phyloP scores from a whole-genome alignment of 2,888 invertebrate species.

The Nomada fabriciana region DNA sequence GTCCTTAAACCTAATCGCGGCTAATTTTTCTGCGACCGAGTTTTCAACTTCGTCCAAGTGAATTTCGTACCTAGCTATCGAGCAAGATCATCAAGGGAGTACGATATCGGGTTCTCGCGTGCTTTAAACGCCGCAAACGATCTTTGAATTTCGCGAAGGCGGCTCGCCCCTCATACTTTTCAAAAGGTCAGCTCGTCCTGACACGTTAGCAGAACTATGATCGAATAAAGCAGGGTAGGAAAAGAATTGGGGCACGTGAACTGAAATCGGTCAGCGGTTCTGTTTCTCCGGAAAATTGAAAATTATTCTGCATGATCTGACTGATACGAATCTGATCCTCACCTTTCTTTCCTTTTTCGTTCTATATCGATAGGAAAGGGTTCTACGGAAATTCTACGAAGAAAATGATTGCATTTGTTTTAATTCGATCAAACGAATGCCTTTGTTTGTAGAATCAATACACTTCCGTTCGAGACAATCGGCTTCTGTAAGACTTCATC shows the following conservation, averaged over 20 bases:
- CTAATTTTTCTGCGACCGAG: neutral
- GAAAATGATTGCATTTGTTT: slow-evolving; percentile 12
- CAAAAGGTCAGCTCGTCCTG: slow-evolving; percentile 13
- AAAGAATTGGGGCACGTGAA: slow-evolving; percentile 45
- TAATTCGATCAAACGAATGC: slow-evolving; percentile 10
- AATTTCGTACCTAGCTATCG: neutral
- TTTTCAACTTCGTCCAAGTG: neutral
- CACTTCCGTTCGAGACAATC: neutral
- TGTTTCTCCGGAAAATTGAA: slow-evolving; percentile 41
- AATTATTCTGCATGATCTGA: slow-evolving; percentile 36
- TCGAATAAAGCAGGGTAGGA: slow-evolving; percentile 26
- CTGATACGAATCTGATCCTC: slow-evolving; percentile 26
- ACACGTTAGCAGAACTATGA: slow-evolving; percentile 21
- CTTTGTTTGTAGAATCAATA: neutral
- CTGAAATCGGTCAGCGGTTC: slow-evolving; percentile 49
- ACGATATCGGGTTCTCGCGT: slow-evolving; percentile 41
- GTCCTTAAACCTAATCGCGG: neutral
- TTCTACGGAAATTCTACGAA: slow-evolving; percentile 23
- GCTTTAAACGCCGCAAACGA: slow-evolving; percentile 20
- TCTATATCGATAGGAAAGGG: slow-evolving; percentile 1
- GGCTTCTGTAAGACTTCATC: neutral
- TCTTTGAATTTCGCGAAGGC: slow-evolving; percentile 30
- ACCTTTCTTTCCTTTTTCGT: neutral
- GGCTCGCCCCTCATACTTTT: slow-evolving; percentile 10
- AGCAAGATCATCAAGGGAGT: slow-evolving; percentile 13